phyloP scores from a whole-genome alignment of 2,797 vertebrate genomes.

The Aplochiton taeniatus region DNA sequence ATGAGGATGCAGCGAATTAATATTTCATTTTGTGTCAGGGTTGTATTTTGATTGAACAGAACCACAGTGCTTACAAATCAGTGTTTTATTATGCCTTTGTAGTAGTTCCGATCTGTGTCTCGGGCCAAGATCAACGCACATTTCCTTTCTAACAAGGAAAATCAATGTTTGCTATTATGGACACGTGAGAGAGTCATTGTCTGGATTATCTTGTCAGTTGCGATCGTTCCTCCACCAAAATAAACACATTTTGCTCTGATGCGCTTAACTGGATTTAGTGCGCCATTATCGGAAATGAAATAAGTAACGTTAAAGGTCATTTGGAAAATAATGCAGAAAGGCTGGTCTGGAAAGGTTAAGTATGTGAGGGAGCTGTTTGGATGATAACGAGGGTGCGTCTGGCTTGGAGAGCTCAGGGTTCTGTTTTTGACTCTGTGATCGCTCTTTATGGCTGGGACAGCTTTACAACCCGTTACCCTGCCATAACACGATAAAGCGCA shows the following conservation, averaged over 20 bases:
- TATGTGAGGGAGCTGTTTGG: constrained; percentile 76
- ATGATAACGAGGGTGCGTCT: constrained; percentile 68
- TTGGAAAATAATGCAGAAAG: constrained; percentile 78
- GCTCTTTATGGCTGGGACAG: constrained; percentile 80
- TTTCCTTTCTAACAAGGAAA: constrained; percentile 33
- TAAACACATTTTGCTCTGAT: constrained; percentile 75
- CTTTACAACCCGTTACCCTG: constrained; percentile 78
- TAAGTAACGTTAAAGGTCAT: constrained; percentile 79
- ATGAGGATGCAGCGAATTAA: constrained; percentile 26
- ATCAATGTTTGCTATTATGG: constrained; percentile 43
- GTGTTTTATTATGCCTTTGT: constrained; percentile 3
- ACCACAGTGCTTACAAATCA: constrained; percentile 8
- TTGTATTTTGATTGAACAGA: constrained; percentile 30
- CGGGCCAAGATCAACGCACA: constrained; percentile 9
- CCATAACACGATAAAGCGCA: constrained; percentile 78
- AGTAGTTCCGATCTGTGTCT: constrained; percentile 11
- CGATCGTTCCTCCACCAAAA: constrained; percentile 62
- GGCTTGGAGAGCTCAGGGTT: constrained; percentile 62
- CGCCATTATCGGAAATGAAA: constrained; percentile 78
- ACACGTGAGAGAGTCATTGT: constrained; percentile 33
- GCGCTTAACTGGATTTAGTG: constrained; percentile 76
- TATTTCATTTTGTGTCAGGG: background rate
- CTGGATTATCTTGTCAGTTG: constrained; percentile 61
- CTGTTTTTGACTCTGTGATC: constrained; percentile 71
- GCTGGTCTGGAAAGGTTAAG: constrained; percentile 79